Percentiles rank a stretch among this genome's conserved stretches.
These are phyloP conservation scores for Enteromius treurensis DNA, from an alignment of 2,797 vertebrate species.

Conservation along the genomic window DNA sequence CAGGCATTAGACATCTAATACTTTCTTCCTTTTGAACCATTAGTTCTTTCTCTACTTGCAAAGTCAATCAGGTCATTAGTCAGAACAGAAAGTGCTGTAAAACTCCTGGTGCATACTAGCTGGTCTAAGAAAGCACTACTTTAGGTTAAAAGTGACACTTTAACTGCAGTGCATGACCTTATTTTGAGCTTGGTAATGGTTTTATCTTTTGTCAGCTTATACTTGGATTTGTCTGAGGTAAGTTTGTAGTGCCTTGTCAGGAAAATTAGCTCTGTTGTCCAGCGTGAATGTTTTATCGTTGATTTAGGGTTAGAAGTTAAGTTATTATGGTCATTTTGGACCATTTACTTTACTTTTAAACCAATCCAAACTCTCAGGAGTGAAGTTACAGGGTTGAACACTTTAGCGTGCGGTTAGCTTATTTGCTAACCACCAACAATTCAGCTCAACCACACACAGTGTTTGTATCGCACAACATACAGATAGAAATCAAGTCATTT, in stretches of 20 bases:
- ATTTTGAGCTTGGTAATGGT: constrained; percentile 16
- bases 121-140: constrained; percentile 1
- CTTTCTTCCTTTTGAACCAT: constrained; percentile 6
- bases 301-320: background rate
- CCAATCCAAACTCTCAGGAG: background rate
- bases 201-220: constrained; percentile 10
- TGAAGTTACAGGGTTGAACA: background rate
- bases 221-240: constrained; percentile 9
- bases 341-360: background rate
- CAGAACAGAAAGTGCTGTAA: constrained; percentile 29
- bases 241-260: background rate
- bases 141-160: constrained; percentile 28
- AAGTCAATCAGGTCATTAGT: constrained; percentile 39
- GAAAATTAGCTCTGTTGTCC: background rate
- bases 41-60: constrained; percentile 12
- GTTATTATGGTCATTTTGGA: background rate
- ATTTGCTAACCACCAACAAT: background rate
- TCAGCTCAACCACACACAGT: background rate
- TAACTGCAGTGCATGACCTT: constrained; percentile 14
- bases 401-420: background rate
- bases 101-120: constrained; percentile 3
- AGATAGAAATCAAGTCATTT: background rate
- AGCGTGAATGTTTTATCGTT: background rate
- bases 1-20: background rate
- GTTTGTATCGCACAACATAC: background rate